phyloP scores from a whole-genome alignment of 2,888 invertebrate genomes.

The Nebria brevicollis region DNA sequence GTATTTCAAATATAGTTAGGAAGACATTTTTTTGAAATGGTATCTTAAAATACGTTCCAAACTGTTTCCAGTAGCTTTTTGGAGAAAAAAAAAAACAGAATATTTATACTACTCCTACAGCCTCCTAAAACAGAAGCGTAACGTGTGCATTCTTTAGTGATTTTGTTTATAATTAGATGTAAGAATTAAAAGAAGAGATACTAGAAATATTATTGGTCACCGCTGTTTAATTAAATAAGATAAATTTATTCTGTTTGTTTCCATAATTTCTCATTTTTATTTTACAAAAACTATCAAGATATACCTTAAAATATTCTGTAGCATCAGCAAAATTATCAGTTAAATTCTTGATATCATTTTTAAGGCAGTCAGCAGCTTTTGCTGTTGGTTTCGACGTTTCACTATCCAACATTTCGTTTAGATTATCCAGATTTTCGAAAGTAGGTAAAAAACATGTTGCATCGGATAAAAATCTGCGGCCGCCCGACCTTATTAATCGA shows the following conservation, averaged over 20 bases:
- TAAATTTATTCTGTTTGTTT: too few relatives aligned
- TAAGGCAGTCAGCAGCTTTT: slow-evolving; percentile 77
- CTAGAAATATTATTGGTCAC: not conserved
- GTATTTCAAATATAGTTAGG: too few relatives aligned
- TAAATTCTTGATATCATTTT: slow-evolving; percentile 80
- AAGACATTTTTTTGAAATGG: too few relatives aligned
- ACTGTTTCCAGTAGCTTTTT: too few relatives aligned
- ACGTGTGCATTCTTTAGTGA: too few relatives aligned
- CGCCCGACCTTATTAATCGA: slow-evolving; percentile 92
- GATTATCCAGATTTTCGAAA: slow-evolving; percentile 70
- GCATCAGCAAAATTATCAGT: slow-evolving; percentile 87
- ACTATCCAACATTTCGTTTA: slow-evolving; percentile 71
- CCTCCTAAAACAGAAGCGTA: too few relatives aligned
- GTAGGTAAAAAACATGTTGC: slow-evolving; percentile 91
- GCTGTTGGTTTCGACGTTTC: slow-evolving; percentile 70
- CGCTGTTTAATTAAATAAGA: not conserved
- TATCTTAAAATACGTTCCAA: too few relatives aligned
- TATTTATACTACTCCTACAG: too few relatives aligned
- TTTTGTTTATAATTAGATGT: too few relatives aligned
- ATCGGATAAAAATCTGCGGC: slow-evolving; percentile 90
- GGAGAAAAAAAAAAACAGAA: too few relatives aligned
- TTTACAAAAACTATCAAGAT: not conserved
- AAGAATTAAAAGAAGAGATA: too few relatives aligned
- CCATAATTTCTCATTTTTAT: too few relatives aligned
- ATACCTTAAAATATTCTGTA: slow-evolving; percentile 83